Evolutionary conservation across 1,140 invertebrate genomes (phyloP).

Genomic region (Andricus grossulariae): DNA sequence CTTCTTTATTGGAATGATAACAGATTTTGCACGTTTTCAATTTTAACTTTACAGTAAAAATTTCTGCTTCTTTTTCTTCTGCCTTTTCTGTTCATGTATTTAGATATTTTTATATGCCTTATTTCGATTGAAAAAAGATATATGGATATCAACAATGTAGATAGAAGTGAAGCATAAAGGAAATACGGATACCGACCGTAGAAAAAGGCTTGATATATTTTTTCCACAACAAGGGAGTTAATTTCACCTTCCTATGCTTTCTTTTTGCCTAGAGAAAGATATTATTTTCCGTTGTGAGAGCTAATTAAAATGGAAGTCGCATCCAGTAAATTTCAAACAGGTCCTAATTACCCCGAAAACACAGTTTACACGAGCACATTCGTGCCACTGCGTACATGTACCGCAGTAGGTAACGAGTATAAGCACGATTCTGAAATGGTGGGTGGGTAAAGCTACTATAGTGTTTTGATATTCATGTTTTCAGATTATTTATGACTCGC

Average conservation of each 20-base stretch:
- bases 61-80: too few species aligned
- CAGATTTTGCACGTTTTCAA: too few species aligned
- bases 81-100: too few species aligned
- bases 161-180: too few species aligned
- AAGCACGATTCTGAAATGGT: neutral
- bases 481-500: conserved; percentile 51
- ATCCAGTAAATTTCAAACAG: conserved; percentile 25
- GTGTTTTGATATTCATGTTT: conserved; percentile 48
- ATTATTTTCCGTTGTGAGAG: conserved; percentile 24
- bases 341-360: conserved; percentile 28
- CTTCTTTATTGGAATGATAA: too few species aligned
- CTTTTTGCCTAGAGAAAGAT: conserved; percentile 5
- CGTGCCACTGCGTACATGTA: conserved; percentile 1
- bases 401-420: neutral
- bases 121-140: too few species aligned
- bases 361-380: conserved; percentile 14
- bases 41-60: too few species aligned
- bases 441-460: neutral
- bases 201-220: too few species aligned
- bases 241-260: neutral
- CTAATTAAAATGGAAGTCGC: conserved; percentile 27
- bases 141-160: too few species aligned
- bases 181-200: too few species aligned
- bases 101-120: too few species aligned
- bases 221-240: neutral